These are phyloP conservation scores for Homarus americanus DNA, from an alignment of 1,140 invertebrate species.

Conservation along the genomic window DNA sequence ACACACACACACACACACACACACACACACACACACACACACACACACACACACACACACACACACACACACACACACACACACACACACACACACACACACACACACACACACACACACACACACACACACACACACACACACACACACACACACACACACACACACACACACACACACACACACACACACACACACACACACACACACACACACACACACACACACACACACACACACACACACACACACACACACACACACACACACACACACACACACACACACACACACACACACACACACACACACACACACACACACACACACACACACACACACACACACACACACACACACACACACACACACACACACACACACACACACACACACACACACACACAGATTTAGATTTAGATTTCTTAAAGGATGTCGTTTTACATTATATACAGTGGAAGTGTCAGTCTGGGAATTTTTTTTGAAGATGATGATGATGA, in stretches of 20 bases:
- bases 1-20: no score
- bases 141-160: slow-evolving; percentile 9
- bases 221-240: slow-evolving; percentile 1
- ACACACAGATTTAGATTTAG: slow-evolving; percentile 14
- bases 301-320: slow-evolving; percentile 16
- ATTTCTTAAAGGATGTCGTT: no score
- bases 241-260: background rate
- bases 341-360: slow-evolving; percentile 16
- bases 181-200: slow-evolving; percentile 16
- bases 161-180: slow-evolving; percentile 1
- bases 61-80: no score
- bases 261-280: slow-evolving; percentile 20
- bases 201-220: slow-evolving; percentile 14
- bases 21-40: no score
- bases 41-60: no score
- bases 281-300: slow-evolving; percentile 20
- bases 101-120: background rate
- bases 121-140: slow-evolving; percentile 4
- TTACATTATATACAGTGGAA: no score
- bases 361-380: slow-evolving; percentile 11
- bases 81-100: background rate
- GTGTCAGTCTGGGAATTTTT: no score
- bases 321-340: slow-evolving; percentile 17
- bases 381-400: slow-evolving; percentile 25
- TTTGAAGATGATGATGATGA: no score